Evolutionary conservation across 2,888 invertebrate genomes (phyloP).

Genomic region (Mechanitis messenoides): DNA sequence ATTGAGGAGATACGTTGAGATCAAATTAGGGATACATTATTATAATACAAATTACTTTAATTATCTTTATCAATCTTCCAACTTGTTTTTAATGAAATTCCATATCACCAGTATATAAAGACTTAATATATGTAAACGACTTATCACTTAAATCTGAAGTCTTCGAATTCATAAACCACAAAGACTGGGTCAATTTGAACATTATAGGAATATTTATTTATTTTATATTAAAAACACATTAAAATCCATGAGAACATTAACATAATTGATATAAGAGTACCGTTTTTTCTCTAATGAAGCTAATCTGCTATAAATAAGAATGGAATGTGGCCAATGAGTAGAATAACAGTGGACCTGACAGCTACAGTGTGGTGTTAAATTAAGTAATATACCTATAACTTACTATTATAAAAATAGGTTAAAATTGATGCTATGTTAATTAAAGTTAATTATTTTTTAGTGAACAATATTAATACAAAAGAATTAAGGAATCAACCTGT

Average conservation of each 20-base stretch:
- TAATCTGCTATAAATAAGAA: constrained; percentile 10
- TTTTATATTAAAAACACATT: constrained; percentile 20
- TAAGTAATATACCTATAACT: too few relatives aligned
- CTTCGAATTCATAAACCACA: constrained; percentile 9
- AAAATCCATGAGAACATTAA: constrained; percentile 33
- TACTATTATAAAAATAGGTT: too few relatives aligned
- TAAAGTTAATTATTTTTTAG: too few relatives aligned
- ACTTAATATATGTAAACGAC: neutral
- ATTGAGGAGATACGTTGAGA: constrained; percentile 31
- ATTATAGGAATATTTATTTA: constrained; percentile 20
- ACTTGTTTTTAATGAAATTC: too few relatives aligned
- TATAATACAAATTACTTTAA: neutral
- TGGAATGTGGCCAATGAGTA: constrained; percentile 1
- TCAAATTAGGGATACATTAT: constrained; percentile 11
- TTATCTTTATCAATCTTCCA: too few relatives aligned
- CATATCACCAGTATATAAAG: too few relatives aligned
- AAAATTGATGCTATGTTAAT: too few relatives aligned
- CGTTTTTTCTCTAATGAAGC: constrained; percentile 14
- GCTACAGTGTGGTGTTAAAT: neutral
- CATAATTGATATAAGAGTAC: constrained; percentile 41
- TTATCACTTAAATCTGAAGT: neutral
- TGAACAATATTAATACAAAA: too few relatives aligned
- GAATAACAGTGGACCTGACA: neutral
- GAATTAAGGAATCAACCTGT: too few relatives aligned
- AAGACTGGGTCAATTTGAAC: constrained; percentile 16